Evolutionary conservation across 2,888 invertebrate genomes (phyloP).

Genomic region (Dorcus parallelipipedus): DNA sequence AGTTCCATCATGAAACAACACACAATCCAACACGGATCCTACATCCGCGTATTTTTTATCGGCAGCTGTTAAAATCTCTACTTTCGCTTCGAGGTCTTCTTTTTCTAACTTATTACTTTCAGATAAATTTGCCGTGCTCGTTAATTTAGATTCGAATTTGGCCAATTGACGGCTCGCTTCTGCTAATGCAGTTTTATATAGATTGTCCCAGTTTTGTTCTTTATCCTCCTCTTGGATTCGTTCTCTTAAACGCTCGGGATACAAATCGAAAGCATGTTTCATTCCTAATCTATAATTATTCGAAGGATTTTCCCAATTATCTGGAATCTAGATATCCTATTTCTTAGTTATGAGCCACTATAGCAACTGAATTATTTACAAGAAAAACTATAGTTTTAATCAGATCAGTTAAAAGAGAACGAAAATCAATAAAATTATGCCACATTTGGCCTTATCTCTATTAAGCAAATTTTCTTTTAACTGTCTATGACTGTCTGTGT

Average conservation of each 20-base stretch:
- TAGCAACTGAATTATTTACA: neutral
- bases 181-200: slow-evolving; percentile 75
- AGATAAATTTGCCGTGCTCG: slow-evolving; percentile 33
- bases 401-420: neutral
- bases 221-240: slow-evolving; percentile 72
- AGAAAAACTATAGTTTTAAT: too few relatives aligned
- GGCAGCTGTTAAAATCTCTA: slow-evolving; percentile 75
- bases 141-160: slow-evolving; percentile 62
- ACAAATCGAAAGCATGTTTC: slow-evolving; percentile 81
- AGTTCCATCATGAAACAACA: slow-evolving; percentile 89
- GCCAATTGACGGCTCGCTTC: slow-evolving; percentile 72
- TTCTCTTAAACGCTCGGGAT: slow-evolving; percentile 79
- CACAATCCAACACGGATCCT: slow-evolving; percentile 90
- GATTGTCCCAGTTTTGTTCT: slow-evolving; percentile 80
- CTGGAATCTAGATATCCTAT: slow-evolving; percentile 63
- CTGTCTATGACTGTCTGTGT: too few relatives aligned
- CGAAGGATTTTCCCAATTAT: slow-evolving; percentile 77
- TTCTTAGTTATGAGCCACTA: neutral
- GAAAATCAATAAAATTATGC: neutral
- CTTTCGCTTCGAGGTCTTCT: slow-evolving; percentile 83
- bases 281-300: slow-evolving; percentile 85
- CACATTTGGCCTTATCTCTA: too few relatives aligned
- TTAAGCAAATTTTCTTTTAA: too few relatives aligned
- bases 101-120: slow-evolving; percentile 75
- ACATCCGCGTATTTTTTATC: slow-evolving; percentile 87